phyloP scores from a whole-genome alignment of 2,797 vertebrate species.

The Sebastes steindachneri region DNA sequence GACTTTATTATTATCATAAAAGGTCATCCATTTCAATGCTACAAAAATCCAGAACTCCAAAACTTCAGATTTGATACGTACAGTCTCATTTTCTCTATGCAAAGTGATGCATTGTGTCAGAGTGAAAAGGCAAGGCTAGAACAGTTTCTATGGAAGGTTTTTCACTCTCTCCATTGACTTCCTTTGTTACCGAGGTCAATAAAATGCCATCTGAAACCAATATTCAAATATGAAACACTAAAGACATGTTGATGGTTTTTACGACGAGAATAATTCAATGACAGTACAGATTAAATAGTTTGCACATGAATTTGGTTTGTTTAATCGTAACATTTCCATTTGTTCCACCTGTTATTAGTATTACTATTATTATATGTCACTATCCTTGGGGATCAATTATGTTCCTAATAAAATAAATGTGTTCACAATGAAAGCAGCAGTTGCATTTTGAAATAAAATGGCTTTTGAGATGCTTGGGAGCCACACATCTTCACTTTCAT shows the following conservation, averaged over 20 bases:
- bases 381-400: too few species aligned
- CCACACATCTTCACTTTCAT: background rate
- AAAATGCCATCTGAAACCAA: background rate
- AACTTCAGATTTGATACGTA: background rate
- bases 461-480: too few species aligned
- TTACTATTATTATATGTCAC: too few species aligned
- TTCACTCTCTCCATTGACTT: background rate
- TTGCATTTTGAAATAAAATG: too few species aligned
- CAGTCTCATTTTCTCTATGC: background rate
- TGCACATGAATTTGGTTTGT: too few species aligned
- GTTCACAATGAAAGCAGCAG: too few species aligned
- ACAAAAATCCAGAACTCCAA: background rate
- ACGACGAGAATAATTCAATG: accelerated
- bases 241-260: background rate
- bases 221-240: background rate
- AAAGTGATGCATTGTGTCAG: background rate
- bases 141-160: background rate
- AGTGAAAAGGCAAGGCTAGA: background rate
- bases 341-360: too few species aligned
- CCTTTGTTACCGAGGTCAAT: background rate
- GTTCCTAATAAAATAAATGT: too few species aligned
- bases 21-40: background rate
- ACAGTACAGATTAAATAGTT: too few species aligned
- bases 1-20: background rate
- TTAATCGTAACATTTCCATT: too few species aligned